phyloP scores from a whole-genome alignment of 2,113 vertebrate genomes.

The Dasyurus viverrinus region DNA sequence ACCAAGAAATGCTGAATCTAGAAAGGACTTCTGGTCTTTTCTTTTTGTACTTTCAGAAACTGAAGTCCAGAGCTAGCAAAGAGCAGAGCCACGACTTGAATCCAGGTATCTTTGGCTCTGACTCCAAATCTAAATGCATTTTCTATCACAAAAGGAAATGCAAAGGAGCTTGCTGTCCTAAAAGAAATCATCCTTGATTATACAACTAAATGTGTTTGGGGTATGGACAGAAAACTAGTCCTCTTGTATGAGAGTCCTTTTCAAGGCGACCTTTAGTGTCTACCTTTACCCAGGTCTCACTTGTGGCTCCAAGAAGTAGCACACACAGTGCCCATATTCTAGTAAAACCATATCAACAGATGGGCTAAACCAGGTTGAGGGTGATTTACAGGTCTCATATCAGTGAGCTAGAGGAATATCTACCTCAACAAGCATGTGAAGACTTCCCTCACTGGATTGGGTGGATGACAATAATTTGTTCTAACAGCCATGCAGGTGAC shows the following conservation, averaged over 20 bases:
- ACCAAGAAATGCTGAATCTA: neutral
- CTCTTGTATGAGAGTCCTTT: neutral
- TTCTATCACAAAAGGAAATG: neutral
- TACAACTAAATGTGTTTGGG: neutral
- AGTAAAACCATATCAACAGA: no score
- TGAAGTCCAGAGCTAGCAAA: neutral
- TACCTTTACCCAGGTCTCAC: neutral
- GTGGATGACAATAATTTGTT: no score
- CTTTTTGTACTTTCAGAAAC: neutral
- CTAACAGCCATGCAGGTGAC: neutral
- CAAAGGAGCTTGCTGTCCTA: neutral
- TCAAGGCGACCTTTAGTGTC: neutral
- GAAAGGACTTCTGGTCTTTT: neutral
- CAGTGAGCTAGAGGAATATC: neutral
- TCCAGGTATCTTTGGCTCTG: neutral
- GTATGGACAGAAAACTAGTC: neutral
- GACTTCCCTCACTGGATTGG: neutral
- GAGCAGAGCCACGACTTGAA: neutral
- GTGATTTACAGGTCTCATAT: neutral
- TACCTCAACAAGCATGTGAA: neutral
- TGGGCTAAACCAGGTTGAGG: no score
- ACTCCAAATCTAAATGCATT: neutral
- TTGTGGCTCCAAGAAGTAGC: neutral
- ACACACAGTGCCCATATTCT: neutral
- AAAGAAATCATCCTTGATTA: neutral